Percentiles rank a stretch among this genome's conserved stretches.
Conservation (phyloP, 2,113 vertebrate species). For the Callopanchax toddi region DNA sequence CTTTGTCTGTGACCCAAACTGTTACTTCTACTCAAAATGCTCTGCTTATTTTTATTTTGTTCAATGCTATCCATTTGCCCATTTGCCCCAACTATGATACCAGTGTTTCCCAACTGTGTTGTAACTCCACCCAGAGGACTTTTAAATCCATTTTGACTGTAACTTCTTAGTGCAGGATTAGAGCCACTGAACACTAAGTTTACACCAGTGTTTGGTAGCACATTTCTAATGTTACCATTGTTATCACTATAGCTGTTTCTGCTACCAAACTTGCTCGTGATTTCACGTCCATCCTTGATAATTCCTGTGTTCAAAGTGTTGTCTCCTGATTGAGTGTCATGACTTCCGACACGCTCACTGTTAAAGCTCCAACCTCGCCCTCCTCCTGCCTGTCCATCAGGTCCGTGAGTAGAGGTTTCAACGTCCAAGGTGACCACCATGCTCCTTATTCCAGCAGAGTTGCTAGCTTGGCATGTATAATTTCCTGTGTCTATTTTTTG, state of each 20-base stretch:
- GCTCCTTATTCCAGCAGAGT: constrained; percentile 81
- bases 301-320: constrained; percentile 23
- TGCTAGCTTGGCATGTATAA: constrained; percentile 87
- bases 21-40: constrained; percentile 13
- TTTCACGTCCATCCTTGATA: constrained; percentile 22
- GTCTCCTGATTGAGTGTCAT: constrained; percentile 14
- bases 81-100: constrained; percentile 19
- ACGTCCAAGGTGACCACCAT: constrained; percentile 82
- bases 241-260: constrained; percentile 26
- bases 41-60: constrained; percentile 31
- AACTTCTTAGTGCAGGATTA: constrained; percentile 44
- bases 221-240: constrained; percentile 29
- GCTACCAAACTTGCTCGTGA: constrained; percentile 22
- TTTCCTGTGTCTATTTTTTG: constrained; percentile 88
- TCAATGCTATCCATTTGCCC: constrained; percentile 25
- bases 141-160: constrained; percentile 40
- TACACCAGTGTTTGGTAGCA: constrained; percentile 26
- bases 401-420: constrained; percentile 59
- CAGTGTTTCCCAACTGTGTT: constrained; percentile 38
- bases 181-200: constrained; percentile 30
- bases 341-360: constrained; percentile 1
- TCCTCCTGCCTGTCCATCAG: constrained; percentile 14
- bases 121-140: constrained; percentile 40
- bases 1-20: constrained; percentile 25
- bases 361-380: constrained; percentile 23